These are phyloP conservation scores for Lucifuga dentata DNA, from an alignment of 2,113 vertebrate species.

Conservation along the genomic window DNA sequence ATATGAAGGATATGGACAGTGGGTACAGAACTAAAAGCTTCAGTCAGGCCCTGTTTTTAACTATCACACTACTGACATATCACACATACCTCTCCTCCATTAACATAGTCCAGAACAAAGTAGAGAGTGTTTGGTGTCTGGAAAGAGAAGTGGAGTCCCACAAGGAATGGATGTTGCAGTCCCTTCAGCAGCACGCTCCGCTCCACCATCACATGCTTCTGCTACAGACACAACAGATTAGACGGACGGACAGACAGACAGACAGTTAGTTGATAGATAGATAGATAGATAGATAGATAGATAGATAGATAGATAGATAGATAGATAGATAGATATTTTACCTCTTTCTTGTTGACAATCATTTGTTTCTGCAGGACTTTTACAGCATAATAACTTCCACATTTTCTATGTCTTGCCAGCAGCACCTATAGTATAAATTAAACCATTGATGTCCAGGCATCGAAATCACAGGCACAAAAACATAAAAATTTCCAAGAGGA, in stretches of 20 bases:
- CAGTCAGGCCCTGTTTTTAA: background rate
- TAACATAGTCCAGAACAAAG: constrained; percentile 85
- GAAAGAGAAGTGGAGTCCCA: constrained; percentile 86
- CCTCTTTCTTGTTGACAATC: constrained; percentile 82
- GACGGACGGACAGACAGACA: background rate
- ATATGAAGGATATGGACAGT: too few species aligned
- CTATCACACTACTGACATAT: background rate
- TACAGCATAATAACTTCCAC: constrained; percentile 78
- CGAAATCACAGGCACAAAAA: background rate
- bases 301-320: constrained; percentile 1
- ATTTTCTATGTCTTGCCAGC: constrained; percentile 80
- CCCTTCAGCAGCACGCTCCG: constrained; percentile 83
- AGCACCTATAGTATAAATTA: constrained; percentile 74
- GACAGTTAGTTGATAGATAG: background rate
- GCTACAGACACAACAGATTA: constrained; percentile 61
- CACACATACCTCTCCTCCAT: constrained; percentile 82
- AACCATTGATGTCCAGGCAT: background rate
- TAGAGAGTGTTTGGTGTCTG: constrained; percentile 82
- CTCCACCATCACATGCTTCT: constrained; percentile 84
- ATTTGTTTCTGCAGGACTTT: constrained; percentile 83
- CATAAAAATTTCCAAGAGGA: background rate
- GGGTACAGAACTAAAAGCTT: too few species aligned
- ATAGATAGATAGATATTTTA: constrained; percentile 19
- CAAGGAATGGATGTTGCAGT: constrained; percentile 84
- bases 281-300: background rate